Conservation (phyloP, 2,113 vertebrate genomes). For the Megalops atlanticus region DNA sequence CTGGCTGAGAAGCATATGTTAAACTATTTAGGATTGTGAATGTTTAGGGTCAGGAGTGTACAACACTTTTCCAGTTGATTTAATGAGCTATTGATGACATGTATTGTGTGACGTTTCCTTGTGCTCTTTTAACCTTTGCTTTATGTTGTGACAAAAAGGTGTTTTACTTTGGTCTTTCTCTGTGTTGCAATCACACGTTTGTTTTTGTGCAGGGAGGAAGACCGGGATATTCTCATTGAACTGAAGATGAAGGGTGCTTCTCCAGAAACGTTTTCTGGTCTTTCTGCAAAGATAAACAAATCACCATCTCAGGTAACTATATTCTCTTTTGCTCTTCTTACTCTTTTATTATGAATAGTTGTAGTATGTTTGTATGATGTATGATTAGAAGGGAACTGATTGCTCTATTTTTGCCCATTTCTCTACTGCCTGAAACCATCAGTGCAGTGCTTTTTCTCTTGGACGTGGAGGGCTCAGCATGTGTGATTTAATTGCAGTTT, state of each 20-base stretch:
- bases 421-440: not conserved
- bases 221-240: conserved; percentile 85
- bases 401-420: not conserved
- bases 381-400: not conserved
- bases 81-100: not conserved
- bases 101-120: not conserved
- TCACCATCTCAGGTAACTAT: conserved; percentile 81
- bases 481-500: not conserved
- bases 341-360: not conserved
- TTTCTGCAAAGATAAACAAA: conserved; percentile 83
- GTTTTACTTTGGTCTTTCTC: not conserved
- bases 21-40: not conserved
- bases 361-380: not conserved
- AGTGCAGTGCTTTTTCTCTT: not conserved
- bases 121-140: not conserved
- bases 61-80: not conserved
- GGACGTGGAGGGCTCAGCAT: not conserved
- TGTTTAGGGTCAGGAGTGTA: not conserved
- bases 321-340: too few relatives aligned
- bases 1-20: not conserved
- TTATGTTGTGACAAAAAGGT: too few relatives aligned
- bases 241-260: conserved; percentile 87
- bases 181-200: not conserved
- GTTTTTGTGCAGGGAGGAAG: conserved; percentile 80
- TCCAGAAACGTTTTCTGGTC: conserved; percentile 80